Conservation (phyloP, 2,888 invertebrate species). For the Troilus luridus region DNA sequence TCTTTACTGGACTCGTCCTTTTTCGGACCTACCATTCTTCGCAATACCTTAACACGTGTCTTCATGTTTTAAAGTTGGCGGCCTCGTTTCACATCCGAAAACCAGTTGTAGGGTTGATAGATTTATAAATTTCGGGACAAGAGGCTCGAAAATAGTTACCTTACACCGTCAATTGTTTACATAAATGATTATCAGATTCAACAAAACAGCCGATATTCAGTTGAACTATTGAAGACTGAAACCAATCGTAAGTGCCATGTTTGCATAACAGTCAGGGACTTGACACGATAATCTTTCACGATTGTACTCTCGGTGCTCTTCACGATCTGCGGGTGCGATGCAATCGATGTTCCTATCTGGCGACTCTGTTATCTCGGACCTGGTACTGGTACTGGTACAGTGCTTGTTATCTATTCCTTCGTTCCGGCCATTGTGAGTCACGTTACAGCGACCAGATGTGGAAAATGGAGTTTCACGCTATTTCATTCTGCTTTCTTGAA, state of each 20-base stretch:
- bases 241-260: not conserved
- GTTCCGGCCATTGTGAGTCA: not conserved
- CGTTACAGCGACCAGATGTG: not conserved
- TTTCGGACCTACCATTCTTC: no score
- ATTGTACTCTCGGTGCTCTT: not conserved
- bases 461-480: conserved; percentile 1
- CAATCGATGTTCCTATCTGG: not conserved
- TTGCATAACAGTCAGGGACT: not conserved
- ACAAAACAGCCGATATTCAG: not conserved
- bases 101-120: no score
- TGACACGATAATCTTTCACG: not conserved
- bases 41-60: no score
- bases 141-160: no score
- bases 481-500: not conserved
- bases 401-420: not conserved
- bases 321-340: not conserved
- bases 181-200: no score
- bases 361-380: not conserved
- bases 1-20: no score
- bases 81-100: no score
- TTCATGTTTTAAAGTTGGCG: no score
- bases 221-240: not conserved
- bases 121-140: no score
- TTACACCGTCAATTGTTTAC: no score
- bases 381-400: not conserved